phyloP scores from a whole-genome alignment of 1,140 invertebrate species.

The Orius insidiosus region DNA sequence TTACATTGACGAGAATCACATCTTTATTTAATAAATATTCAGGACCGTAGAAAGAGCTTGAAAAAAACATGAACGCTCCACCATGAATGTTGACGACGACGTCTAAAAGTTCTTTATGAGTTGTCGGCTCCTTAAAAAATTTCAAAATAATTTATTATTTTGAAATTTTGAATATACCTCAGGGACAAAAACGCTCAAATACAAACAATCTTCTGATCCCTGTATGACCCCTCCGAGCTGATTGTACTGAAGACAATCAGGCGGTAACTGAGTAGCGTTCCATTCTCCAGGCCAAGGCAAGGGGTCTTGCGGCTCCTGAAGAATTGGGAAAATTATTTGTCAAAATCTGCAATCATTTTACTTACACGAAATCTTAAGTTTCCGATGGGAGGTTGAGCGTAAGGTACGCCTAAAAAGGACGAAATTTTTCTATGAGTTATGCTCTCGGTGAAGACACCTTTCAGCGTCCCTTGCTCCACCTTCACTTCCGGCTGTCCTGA shows the following conservation, averaged over 20 bases:
- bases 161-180: slow-evolving; percentile 1
- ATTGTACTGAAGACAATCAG: slow-evolving; percentile 13
- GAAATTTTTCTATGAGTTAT: no score
- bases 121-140: background rate
- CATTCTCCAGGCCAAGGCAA: slow-evolving; percentile 12
- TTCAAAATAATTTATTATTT: background rate
- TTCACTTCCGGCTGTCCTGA: no score
- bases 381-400: no score
- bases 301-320: no score
- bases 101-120: slow-evolving; percentile 14
- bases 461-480: no score
- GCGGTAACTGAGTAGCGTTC: slow-evolving; percentile 10
- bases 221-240: slow-evolving; percentile 1
- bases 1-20: slow-evolving; percentile 45
- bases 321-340: no score
- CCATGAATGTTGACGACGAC: slow-evolving; percentile 34
- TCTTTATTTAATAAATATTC: slow-evolving; percentile 30
- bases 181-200: slow-evolving; percentile 17
- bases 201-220: slow-evolving; percentile 19
- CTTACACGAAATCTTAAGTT: no score
- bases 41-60: slow-evolving; percentile 25
- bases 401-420: no score
- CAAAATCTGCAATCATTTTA: no score
- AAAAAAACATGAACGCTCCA: slow-evolving; percentile 28
- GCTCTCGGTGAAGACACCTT: no score